Evolutionary conservation across 2,888 invertebrate species (phyloP), one percentile per base, ranked within the genome.

Genomic region (Cosmopolites sordidus): DNA sequence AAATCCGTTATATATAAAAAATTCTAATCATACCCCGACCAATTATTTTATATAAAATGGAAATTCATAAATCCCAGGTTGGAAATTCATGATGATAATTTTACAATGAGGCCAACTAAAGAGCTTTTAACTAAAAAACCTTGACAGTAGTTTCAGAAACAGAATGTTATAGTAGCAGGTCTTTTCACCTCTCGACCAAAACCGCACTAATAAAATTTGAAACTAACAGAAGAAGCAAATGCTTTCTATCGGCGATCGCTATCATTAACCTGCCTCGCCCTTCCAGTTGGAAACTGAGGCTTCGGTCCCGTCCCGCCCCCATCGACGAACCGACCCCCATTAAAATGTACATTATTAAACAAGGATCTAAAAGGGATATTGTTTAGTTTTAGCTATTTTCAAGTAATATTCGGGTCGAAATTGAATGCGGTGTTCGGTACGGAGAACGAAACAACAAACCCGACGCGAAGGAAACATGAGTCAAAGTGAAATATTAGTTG

Each of bases 281-380:
- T 27, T 9, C 5, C 27, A 27, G 27, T 27, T 9, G 27, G 27
- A 9, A 27, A 27, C 9, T 27, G 27, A 27, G 27, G 6, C 27
- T 27, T 27, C 27, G 9, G 41, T 48, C n/a, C n/a, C n/a, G n/a
- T n/a, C n/a, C n/a, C n/a, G n/a, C n/a, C n/a, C n/a, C n/a, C n/a
- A n/a, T n/a, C n/a, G n/a, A n/a, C n/a, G n/a, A n/a, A n/a, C n/a
- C n/a, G n/a, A n/a, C n/a, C 48, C 39, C 48, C 40, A 48, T 48
- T 41, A 41, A 27, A 48, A 48, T 30, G 48, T 42, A 42, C 48
- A 48, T 48, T 48, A 48, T 48, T 48, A 48, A 48, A 29, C 48
- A 30, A 9, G 48, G 41, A 16, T 18, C 16, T 22, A 11, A 39
- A 48, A 48, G 48, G 48, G 48, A n/a, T 29, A 39, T n/a, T 42